Evolutionary conservation across 1,140 invertebrate species (phyloP).

Genomic region (Whitmania pigra): DNA sequence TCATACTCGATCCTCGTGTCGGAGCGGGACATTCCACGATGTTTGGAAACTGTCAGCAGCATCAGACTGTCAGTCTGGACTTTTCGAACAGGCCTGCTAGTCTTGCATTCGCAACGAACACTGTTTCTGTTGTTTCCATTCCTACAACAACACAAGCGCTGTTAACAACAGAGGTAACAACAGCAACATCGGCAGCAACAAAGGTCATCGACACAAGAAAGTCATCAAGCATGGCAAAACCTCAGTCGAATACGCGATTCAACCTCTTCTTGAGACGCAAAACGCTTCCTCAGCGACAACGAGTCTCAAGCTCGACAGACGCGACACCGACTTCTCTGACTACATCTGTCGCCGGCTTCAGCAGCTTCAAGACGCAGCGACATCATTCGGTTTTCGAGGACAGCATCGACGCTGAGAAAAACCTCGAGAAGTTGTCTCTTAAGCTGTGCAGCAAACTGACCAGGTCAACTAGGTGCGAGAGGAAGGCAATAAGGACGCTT

Average conservation of each 20-base stretch:
- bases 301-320: too few relatives aligned
- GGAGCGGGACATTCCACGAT: too few relatives aligned
- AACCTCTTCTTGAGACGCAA: too few relatives aligned
- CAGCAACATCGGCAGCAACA: not conserved
- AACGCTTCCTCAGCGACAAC: too few relatives aligned
- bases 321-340: too few relatives aligned
- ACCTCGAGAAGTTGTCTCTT: slow-evolving; percentile 12
- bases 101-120: not conserved
- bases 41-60: too few relatives aligned
- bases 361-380: too few relatives aligned
- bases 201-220: not conserved
- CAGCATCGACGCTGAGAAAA: not conserved
- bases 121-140: not conserved
- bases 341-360: too few relatives aligned
- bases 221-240: too few relatives aligned
- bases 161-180: not conserved
- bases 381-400: not conserved
- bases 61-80: too few relatives aligned
- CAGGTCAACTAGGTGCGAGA: slow-evolving; percentile 82
- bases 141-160: not conserved
- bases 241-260: too few relatives aligned
- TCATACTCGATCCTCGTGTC: too few relatives aligned
- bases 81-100: not conserved
- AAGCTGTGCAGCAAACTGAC: slow-evolving; percentile 55
- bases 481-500: slow-evolving; percentile 94